These are phyloP conservation scores for Hemibagrus guttatus DNA, from an alignment of 2,797 vertebrate species.

Conservation along the genomic window DNA sequence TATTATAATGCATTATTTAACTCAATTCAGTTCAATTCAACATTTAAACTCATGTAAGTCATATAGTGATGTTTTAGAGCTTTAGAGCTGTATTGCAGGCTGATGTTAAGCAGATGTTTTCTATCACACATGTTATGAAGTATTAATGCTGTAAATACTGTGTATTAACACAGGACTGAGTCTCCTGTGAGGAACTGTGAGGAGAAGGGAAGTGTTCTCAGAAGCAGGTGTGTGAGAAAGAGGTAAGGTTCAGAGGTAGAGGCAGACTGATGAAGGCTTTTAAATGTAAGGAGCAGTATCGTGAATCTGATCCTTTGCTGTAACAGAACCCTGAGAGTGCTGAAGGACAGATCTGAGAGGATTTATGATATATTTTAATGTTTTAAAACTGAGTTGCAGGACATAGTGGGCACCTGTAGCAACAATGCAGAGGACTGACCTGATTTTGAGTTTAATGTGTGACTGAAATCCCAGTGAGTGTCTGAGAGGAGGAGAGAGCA, in stretches of 20 bases:
- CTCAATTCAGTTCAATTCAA: no score
- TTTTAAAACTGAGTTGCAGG: neutral
- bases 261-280: neutral
- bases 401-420: no score
- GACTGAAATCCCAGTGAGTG: neutral
- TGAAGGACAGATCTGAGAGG: neutral
- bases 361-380: neutral
- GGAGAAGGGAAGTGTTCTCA: neutral
- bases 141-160: neutral
- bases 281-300: neutral
- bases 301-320: slow-evolving; percentile 4
- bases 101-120: no score
- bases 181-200: no score
- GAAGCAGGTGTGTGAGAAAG: neutral
- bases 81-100: neutral
- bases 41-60: neutral
- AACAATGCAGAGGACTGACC: no score
- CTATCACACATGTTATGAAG: neutral
- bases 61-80: neutral
- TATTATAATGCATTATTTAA: neutral
- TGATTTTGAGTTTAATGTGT: neutral
- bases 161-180: neutral
- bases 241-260: neutral
- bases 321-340: neutral
- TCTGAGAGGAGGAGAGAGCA: neutral